phyloP scores from a whole-genome alignment of 64 coral and sea anemone genomes.

The Actinia equina region DNA sequence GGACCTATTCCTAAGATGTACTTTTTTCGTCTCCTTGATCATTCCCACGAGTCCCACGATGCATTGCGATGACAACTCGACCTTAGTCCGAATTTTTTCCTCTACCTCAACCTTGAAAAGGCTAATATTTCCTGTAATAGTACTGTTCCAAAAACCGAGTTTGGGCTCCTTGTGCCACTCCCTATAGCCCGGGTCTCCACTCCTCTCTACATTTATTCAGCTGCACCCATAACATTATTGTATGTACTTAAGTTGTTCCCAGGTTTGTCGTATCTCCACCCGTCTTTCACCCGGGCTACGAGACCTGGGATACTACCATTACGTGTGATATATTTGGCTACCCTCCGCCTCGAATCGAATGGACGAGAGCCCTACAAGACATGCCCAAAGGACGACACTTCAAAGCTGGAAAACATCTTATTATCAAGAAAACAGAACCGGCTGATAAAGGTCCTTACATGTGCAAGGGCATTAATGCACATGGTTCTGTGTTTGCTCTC shows the following conservation, averaged over 20 bases:
- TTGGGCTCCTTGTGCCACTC: no score
- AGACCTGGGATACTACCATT: constrained; percentile 70
- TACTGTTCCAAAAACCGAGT: no score
- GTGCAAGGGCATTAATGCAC: constrained; percentile 65
- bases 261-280: constrained; percentile 45
- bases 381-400: constrained; percentile 49
- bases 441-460: constrained; percentile 65
- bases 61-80: no score
- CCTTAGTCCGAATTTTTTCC: no score
- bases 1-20: no score
- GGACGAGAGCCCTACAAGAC: constrained; percentile 45
- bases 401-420: constrained; percentile 43
- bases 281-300: constrained; percentile 49
- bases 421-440: constrained; percentile 45
- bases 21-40: no score
- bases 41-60: no score
- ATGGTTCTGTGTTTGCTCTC: constrained; percentile 59
- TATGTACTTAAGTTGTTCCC: constrained; percentile 46
- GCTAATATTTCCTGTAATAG: no score
- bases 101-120: no score
- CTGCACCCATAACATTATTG: background rate
- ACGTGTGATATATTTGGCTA: constrained; percentile 69
- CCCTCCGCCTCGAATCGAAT: constrained; percentile 48
- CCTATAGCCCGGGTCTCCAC: no score
- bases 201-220: no score